phyloP scores from a whole-genome alignment of 1,140 invertebrate species.

The Calliopsis andreniformis region DNA sequence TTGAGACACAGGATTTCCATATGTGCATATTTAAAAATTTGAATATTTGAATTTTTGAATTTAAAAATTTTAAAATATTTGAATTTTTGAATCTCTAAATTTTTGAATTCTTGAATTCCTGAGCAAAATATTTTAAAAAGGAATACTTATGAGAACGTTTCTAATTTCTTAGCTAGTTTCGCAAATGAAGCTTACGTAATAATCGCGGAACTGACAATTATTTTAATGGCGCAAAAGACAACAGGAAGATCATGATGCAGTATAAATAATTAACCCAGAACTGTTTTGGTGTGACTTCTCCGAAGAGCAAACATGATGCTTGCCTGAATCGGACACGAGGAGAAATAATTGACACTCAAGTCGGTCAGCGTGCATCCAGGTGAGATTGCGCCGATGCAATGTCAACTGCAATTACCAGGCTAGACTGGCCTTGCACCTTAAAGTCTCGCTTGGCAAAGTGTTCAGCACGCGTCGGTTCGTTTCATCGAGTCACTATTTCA shows the following conservation, averaged over 20 bases:
- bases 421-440: conserved; percentile 44
- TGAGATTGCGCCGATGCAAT: not conserved
- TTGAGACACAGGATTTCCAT: no score
- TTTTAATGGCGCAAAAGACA: not conserved
- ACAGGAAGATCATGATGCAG: not conserved
- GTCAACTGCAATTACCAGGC: conserved; percentile 15
- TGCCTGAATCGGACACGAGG: not conserved
- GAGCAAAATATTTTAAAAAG: no score
- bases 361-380: not conserved
- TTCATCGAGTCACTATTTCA: conserved; percentile 12
- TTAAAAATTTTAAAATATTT: no score
- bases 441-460: not conserved
- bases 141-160: not conserved
- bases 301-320: not conserved
- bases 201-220: not conserved
- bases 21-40: no score
- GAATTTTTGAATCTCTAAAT: no score
- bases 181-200: not conserved
- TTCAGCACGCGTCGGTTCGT: not conserved
- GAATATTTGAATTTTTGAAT: no score
- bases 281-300: not conserved
- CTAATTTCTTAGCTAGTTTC: not conserved
- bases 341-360: not conserved
- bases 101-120: no score
- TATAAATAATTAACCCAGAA: not conserved